These are phyloP conservation scores for Sebastes cheni DNA, from an alignment of 2,797 vertebrate genomes.

Conservation along the genomic window DNA sequence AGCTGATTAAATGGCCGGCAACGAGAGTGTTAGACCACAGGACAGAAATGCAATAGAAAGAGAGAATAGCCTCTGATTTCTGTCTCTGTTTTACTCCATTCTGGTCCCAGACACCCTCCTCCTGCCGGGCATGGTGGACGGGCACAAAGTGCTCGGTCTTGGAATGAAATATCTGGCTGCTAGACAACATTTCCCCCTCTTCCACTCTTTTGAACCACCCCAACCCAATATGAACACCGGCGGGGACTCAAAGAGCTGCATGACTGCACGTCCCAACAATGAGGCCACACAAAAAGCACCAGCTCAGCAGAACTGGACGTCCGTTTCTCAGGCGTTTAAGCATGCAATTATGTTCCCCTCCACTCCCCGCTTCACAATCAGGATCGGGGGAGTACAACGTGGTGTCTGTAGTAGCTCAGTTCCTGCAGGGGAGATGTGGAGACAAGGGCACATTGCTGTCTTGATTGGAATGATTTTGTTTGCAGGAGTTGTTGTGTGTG, in stretches of 20 bases:
- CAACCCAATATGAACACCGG: slow-evolving; percentile 71
- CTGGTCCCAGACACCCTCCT: slow-evolving; percentile 35
- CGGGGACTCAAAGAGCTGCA: slow-evolving; percentile 76
- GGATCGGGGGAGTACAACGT: slow-evolving; percentile 60
- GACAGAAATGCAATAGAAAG: slow-evolving; percentile 25
- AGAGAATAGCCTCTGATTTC: slow-evolving; percentile 25
- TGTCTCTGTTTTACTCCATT: slow-evolving; percentile 41
- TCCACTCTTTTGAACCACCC: slow-evolving; percentile 62
- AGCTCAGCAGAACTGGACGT: slow-evolving; percentile 81
- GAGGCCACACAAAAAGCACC: slow-evolving; percentile 79
- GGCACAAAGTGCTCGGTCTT: slow-evolving; percentile 63
- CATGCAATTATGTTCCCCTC: slow-evolving; percentile 79
- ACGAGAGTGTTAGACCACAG: slow-evolving; percentile 39
- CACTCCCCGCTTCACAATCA: slow-evolving; percentile 65
- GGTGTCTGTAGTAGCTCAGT: slow-evolving; percentile 53
- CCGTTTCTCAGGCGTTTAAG: slow-evolving; percentile 80
- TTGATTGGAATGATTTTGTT: slow-evolving; percentile 42
- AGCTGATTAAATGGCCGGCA: slow-evolving; percentile 65
- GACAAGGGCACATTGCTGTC: slow-evolving; percentile 33
- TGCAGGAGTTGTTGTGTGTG: slow-evolving; percentile 20
- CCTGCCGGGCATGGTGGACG: slow-evolving; percentile 48
- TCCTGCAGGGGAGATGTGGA: slow-evolving; percentile 41
- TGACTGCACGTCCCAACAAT: slow-evolving; percentile 83
- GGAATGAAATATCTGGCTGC: slow-evolving; percentile 70
- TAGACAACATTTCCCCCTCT: slow-evolving; percentile 62